Percentiles rank a stretch among this genome's conserved stretches.
Conservation (phyloP, 2,113 vertebrate genomes). For the Aldabrachelys gigantea region DNA sequence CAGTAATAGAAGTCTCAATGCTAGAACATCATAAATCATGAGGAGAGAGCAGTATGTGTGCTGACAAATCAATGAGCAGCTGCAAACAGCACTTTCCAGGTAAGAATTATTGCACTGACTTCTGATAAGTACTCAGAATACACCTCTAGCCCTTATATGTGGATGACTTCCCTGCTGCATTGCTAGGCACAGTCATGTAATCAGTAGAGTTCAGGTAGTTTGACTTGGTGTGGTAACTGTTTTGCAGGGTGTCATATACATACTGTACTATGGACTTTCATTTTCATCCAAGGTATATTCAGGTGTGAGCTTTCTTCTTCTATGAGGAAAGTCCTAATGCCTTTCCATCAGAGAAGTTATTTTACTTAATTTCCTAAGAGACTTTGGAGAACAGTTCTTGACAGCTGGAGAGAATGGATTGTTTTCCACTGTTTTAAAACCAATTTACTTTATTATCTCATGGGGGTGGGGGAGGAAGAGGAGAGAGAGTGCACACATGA, state of each 20-base stretch:
- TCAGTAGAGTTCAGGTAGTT: neutral
- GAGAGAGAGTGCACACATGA: neutral
- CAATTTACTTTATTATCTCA: neutral
- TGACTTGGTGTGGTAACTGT: neutral
- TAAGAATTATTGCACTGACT: slow-evolving; percentile 73
- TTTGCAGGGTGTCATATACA: neutral
- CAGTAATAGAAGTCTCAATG: slow-evolving; percentile 74
- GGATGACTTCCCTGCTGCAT: neutral
- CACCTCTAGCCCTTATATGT: slow-evolving; percentile 48
- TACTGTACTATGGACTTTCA: neutral
- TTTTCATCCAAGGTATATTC: slow-evolving; percentile 30
- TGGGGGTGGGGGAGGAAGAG: neutral
- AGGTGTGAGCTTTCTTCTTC: neutral
- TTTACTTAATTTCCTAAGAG: slow-evolving; percentile 46
- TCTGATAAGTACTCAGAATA: slow-evolving; percentile 79
- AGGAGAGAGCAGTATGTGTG: slow-evolving; percentile 56
- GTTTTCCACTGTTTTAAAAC: neutral
- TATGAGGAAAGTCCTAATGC: neutral
- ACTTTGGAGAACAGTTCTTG: slow-evolving; percentile 14
- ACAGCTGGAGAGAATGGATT: slow-evolving; percentile 2
- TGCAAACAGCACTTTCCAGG: slow-evolving; percentile 76
- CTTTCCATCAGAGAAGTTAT: slow-evolving; percentile 21
- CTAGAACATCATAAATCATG: slow-evolving; percentile 76
- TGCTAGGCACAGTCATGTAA: neutral
- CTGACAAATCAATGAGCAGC: slow-evolving; percentile 73